Evolutionary conservation across 2,888 invertebrate genomes (phyloP).

Genomic region (Aphelenchoides bicaudatus): DNA sequence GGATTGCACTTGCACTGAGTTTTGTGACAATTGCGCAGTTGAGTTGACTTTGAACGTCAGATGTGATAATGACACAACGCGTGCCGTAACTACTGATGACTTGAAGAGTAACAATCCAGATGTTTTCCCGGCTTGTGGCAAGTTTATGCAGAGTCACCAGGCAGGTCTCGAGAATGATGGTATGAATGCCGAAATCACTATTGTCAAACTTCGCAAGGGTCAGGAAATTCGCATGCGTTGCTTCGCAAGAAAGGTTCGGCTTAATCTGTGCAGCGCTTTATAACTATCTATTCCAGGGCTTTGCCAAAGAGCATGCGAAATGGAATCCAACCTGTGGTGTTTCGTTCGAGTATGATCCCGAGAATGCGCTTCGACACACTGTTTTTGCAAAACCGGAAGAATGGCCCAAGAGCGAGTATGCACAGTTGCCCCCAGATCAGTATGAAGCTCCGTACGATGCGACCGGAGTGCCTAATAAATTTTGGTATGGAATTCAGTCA

Average conservation of each 20-base stretch:
- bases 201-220: constrained; percentile 74
- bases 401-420: constrained; percentile 70
- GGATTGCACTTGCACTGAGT: constrained; percentile 94
- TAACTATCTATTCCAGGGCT: constrained; percentile 62
- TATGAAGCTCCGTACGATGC: constrained; percentile 88
- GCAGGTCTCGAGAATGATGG: constrained; percentile 29
- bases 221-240: constrained; percentile 90
- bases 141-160: constrained; percentile 27
- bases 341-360: constrained; percentile 98
- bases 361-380: constrained; percentile 92
- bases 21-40: constrained; percentile 93
- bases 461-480: constrained; percentile 92
- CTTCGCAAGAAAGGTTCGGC: constrained; percentile 79
- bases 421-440: constrained; percentile 79
- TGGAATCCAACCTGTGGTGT: constrained; percentile 99
- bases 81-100: constrained; percentile 93
- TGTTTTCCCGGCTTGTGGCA: constrained; percentile 45
- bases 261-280: constrained; percentile 10
- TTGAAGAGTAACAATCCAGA: constrained; percentile 62
- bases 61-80: constrained; percentile 86
- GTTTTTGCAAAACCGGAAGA: constrained; percentile 63
- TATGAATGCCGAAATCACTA: constrained; percentile 67
- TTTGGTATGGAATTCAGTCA: constrained; percentile 92
- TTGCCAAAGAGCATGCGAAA: constrained; percentile 98
- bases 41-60: constrained; percentile 95